Conservation (phyloP, 2,113 vertebrate genomes). For the Syngnathus floridae region DNA sequence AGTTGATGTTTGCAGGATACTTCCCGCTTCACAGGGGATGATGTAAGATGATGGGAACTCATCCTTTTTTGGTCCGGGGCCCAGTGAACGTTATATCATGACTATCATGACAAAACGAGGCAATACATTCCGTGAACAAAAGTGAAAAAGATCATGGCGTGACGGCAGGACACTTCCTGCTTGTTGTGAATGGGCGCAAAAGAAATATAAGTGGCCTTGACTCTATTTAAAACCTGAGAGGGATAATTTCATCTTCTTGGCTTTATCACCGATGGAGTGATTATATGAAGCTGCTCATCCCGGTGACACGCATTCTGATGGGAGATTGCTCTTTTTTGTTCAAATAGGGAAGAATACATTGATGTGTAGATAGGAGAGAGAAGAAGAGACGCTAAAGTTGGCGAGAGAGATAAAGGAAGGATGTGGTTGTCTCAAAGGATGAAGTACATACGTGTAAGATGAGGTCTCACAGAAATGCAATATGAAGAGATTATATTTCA, state of each 20-base stretch:
- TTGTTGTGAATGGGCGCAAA: neutral
- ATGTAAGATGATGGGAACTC: neutral
- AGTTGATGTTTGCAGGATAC: neutral
- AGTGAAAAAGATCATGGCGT: neutral
- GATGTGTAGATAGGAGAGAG: conserved; percentile 9
- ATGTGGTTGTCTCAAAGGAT: conserved; percentile 40
- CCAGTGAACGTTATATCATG: neutral
- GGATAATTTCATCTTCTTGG: conserved; percentile 22
- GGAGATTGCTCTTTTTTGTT: conserved; percentile 14
- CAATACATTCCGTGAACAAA: neutral
- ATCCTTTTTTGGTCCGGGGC: neutral
- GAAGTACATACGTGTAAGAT: conserved; percentile 18
- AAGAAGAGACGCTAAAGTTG: conserved; percentile 21
- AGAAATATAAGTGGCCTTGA: neutral
- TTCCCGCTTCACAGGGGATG: neutral
- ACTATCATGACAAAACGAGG: neutral
- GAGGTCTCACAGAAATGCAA: conserved; percentile 42
- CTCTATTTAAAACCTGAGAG: conserved; percentile 11
- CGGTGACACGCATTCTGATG: conserved; percentile 16
- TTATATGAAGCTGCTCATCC: conserved; percentile 19
- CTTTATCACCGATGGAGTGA: conserved; percentile 24
- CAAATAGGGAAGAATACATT: conserved; percentile 16
- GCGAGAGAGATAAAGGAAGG: conserved; percentile 29
- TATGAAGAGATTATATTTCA: conserved; percentile 45
- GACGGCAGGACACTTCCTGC: neutral